Evolutionary conservation across 1,140 invertebrate species (phyloP), one percentile per base, ranked within the genome.

Genomic region (Paraescarpia echinospica): DNA sequence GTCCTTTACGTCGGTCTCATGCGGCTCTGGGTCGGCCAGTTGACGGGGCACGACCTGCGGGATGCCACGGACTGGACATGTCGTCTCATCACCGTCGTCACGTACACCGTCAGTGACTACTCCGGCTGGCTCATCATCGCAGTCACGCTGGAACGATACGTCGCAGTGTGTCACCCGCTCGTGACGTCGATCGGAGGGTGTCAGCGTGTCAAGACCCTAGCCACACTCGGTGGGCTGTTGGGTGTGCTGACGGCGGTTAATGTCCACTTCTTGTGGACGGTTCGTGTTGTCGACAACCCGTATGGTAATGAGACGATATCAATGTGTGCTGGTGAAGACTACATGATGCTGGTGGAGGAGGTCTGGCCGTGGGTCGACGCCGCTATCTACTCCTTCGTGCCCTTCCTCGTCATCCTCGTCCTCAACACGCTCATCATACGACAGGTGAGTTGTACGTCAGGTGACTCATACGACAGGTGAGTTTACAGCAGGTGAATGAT

Each of bases 121-220:
- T 92, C 92, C 41, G 93, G 89, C 34, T 93, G 93, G 93, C 77
- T 93, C 41, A 99, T 99, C 92, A 98, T 98, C 0, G 98, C 98
- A 0, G 99, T 99, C 96, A 99, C 99, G 0, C 97, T 99, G 18
- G 99, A 99, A 95, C 96, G 99, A 92, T 99, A 99, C 95, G 97
- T 99, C 51, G 98, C 98, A 34, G 99, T 99, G 94, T 99, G 98
- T 95, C 98, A 99, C 95, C 98, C 98, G 0, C 98, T 99, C 94
- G 98, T 31, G 8, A 41, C 34, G 34, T 33, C 34, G 9, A 41
- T 51, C 9, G 33, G 91, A 6, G 48, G 48, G 34, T 12, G 35
- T 51, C 91, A 35, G 35, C 34, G 91, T 0, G 91, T n/a, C 18
- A 34, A 33, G 34, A 91, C 34, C 5, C n/a, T 91, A 34, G 59